Conservation (phyloP, 2,888 invertebrate species). For the Philopedon plagiatum region DNA sequence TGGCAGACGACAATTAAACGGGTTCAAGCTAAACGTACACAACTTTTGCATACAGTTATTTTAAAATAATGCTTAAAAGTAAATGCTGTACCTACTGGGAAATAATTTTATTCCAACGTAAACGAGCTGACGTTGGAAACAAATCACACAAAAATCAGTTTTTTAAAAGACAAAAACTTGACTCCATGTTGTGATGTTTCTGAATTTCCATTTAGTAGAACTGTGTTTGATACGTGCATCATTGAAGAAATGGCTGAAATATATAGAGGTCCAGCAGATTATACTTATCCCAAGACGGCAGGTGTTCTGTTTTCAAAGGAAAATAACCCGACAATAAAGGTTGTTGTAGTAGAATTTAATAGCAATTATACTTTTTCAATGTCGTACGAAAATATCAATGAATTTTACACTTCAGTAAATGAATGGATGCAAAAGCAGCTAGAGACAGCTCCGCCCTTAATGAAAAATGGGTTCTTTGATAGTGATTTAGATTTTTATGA, state of each 20-base stretch:
- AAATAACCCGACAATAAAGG: conserved; percentile 75
- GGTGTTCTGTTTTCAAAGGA: conserved; percentile 87
- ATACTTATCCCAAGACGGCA: conserved; percentile 80
- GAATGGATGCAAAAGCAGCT: conserved; percentile 83
- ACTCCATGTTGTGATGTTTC: conserved; percentile 88
- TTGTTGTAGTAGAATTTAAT: conserved; percentile 90
- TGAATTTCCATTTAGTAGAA: conserved; percentile 83
- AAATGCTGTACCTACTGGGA: too few relatives aligned
- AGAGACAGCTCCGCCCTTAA: conserved; percentile 80
- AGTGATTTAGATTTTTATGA: conserved; percentile 93
- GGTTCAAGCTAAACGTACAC: not conserved
- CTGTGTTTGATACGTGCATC: conserved; percentile 85
- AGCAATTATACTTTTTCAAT: conserved; percentile 87
- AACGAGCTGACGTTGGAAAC: too few relatives aligned
- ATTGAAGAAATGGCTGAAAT: conserved; percentile 83
- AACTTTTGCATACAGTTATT: conserved; percentile 50
- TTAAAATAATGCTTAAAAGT: too few relatives aligned
- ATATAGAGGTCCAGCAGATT: conserved; percentile 81
- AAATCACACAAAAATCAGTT: too few relatives aligned
- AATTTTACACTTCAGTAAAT: conserved; percentile 83
- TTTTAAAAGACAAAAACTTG: conserved; percentile 77
- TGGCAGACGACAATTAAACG: conserved; percentile 73
- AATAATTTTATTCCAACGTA: too few relatives aligned
- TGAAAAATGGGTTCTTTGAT: conserved; percentile 91
- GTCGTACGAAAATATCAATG: conserved; percentile 83